Base-by-base conservation (phyloP, 2,888 invertebrate species). In the Eilema caniola region DNA sequence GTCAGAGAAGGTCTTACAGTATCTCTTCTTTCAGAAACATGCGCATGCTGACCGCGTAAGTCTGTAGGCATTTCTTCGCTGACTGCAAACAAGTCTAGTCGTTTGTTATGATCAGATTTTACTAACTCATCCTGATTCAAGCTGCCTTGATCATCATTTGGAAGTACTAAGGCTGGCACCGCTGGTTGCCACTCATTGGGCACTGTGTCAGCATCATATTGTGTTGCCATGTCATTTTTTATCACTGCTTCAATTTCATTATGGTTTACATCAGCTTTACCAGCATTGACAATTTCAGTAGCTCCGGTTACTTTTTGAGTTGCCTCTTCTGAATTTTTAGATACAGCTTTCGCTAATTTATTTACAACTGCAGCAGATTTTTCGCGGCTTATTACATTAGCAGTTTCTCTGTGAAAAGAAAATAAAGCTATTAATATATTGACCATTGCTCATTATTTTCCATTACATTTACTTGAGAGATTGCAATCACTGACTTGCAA, bases 1-100 rank as follows among this genome's bases (percentile, higher is more conserved):
- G 91, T 94, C 56, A 94, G 77, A 1, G 94, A 90, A 14, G 93
- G 85, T 77, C 88, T 91, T 0, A 80, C 62, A 57, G 84, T 80
- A 25, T 76, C 74, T 70, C 82, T 82, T 47, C 87, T 86, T 70
- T 83, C 87, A 31, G 82, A 24, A 47, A 71, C 77, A 59, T 81
- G 82, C 12, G 79, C 81, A 16, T 83, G 69, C 5, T 89, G 88
- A 23, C 92, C 92, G 25, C 92, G 85, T 72, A 95, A 85, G 74
- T 92, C 92, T 23, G 90, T 88, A 16, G 93, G 94, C 95, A 95
- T 95, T 83, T 95, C 95, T 69, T 92, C 90, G 78, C 95, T 95
- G 5, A 94, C 74, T 14, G 95, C 94, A 90, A 95, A 95, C 62
- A 95, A 82, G 78, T 95, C 91, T 3, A 86, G 71, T 76, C 84